phyloP scores from a whole-genome alignment of 2,113 vertebrate species.

The Trochalopteron elliotii region DNA sequence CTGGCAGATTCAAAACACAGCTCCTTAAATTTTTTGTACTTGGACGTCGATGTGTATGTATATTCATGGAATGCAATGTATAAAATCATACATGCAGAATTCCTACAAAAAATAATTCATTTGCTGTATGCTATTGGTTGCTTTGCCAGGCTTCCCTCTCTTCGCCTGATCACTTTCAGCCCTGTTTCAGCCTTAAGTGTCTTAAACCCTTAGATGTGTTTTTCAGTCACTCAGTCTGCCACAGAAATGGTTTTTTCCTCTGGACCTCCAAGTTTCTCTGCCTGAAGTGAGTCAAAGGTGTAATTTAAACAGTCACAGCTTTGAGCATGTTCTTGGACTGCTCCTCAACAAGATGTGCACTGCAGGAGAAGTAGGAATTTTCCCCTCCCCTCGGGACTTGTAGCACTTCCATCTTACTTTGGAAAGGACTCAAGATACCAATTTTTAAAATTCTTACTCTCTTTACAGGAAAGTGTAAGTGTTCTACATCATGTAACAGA shows the following conservation, averaged over 20 bases:
- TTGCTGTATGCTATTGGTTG: background rate
- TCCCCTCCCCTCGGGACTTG: background rate
- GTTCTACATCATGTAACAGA: background rate
- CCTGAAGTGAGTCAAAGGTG: background rate
- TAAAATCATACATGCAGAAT: background rate
- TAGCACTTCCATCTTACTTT: slow-evolving; percentile 3
- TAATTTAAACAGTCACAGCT: background rate
- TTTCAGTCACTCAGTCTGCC: background rate
- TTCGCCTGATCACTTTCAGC: background rate
- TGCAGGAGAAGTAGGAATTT: background rate
- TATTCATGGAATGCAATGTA: background rate
- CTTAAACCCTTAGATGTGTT: background rate
- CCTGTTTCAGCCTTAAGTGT: background rate
- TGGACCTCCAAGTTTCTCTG: background rate
- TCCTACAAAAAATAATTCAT: background rate
- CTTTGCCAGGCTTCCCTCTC: background rate
- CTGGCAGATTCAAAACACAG: background rate
- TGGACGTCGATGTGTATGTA: background rate
- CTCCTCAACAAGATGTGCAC: background rate
- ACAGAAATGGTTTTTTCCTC: background rate
- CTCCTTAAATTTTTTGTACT: background rate
- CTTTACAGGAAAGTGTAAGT: background rate
- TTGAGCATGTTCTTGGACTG: background rate
- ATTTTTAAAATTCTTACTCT: background rate
- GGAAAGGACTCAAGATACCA: background rate